phyloP scores from a whole-genome alignment of 2,888 invertebrate genomes.

The Stegophylla sp. region DNA sequence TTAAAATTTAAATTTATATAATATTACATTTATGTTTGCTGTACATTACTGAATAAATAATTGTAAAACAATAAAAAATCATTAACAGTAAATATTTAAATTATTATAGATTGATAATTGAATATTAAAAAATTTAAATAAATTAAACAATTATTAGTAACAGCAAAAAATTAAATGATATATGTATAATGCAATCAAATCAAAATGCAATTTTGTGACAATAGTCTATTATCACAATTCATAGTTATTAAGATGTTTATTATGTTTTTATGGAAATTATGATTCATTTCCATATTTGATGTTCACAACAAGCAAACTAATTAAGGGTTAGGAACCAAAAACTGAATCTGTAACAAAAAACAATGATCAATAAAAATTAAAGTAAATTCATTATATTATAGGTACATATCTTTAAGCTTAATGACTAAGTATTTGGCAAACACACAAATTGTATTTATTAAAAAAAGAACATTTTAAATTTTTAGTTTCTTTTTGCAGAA shows the following conservation, averaged over 20 bases:
- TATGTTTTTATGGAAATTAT: slow-evolving; percentile 34
- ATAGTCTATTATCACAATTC: slow-evolving; percentile 24
- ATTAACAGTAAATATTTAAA: background rate
- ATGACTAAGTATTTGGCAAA: background rate
- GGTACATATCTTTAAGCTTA: no score
- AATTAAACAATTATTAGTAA: slow-evolving; percentile 39
- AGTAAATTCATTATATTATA: no score
- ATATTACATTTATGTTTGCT: slow-evolving; percentile 25
- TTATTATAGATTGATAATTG: background rate
- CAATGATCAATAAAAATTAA: background rate
- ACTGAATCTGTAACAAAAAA: slow-evolving; percentile 41
- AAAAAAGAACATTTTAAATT: no score
- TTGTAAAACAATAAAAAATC: background rate
- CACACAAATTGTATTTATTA: background rate
- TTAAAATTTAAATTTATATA: slow-evolving; percentile 14
- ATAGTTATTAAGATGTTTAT: slow-evolving; percentile 11
- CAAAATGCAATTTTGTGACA: slow-evolving; percentile 31
- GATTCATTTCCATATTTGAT: slow-evolving; percentile 9
- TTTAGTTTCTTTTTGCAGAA: no score
- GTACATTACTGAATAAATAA: slow-evolving; percentile 25
- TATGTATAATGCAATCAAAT: slow-evolving; percentile 12
- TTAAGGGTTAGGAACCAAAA: background rate
- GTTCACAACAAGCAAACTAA: background rate
- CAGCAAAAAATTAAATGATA: slow-evolving; percentile 28
- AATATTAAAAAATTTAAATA: slow-evolving; percentile 21